Conservation (phyloP, 2,797 vertebrate species). For the Sphenopsis melanotis region DNA sequence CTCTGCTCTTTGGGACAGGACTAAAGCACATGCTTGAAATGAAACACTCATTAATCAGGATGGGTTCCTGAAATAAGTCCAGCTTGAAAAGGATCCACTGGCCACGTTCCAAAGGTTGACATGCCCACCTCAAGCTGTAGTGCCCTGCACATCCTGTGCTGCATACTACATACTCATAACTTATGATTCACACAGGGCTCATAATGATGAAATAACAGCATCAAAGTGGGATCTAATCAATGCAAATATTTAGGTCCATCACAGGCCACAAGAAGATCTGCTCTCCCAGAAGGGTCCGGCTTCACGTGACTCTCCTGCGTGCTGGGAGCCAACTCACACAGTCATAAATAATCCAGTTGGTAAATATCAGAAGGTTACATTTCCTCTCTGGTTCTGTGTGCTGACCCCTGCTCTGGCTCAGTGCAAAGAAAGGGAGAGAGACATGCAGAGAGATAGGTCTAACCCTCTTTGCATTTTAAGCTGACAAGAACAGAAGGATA, state of each 20-base stretch:
- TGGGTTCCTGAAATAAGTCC: neutral
- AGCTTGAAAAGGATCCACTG: neutral
- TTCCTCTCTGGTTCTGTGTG: neutral
- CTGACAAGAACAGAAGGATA: neutral
- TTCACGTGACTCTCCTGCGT: rapidly evolving
- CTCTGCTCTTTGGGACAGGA: neutral
- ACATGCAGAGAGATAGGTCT: neutral
- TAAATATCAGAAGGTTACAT: neutral
- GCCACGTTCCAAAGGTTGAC: neutral
- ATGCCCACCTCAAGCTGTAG: neutral
- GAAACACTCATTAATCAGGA: neutral
- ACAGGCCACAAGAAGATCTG: rapidly evolving
- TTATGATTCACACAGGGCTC: neutral
- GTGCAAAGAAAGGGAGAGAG: neutral
- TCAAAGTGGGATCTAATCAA: neutral
- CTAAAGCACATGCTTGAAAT: neutral
- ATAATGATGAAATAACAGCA: neutral
- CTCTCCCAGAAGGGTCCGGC: neutral
- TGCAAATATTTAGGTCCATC: slow-evolving; percentile 6
- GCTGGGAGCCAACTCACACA: neutral
- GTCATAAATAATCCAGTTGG: neutral
- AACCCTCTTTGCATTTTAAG: neutral
- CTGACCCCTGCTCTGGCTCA: neutral
- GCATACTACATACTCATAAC: neutral
- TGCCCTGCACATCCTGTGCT: neutral